phyloP scores from a whole-genome alignment of 2,888 invertebrate species.

The Drosophila helvetica region DNA sequence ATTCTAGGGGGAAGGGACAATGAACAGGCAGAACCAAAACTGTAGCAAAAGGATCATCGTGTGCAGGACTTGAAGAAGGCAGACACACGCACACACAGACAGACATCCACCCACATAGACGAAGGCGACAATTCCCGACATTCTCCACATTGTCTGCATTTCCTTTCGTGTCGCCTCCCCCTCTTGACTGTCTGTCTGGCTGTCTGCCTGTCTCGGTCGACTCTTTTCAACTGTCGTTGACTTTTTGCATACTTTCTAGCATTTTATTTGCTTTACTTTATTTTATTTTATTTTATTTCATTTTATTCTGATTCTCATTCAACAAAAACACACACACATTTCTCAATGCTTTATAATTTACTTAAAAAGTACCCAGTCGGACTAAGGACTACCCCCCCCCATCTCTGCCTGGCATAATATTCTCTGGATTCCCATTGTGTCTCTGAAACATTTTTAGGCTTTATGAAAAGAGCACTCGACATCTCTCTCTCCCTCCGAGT shows the following conservation, averaged over 20 bases:
- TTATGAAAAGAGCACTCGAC: slow-evolving; percentile 34
- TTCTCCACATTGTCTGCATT: slow-evolving; percentile 66
- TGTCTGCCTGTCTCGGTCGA: slow-evolving; percentile 57
- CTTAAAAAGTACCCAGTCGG: slow-evolving; percentile 43
- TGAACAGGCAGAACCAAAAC: slow-evolving; percentile 43
- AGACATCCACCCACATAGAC: slow-evolving; percentile 11
- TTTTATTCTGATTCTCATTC: slow-evolving; percentile 27
- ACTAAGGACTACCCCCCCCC: neutral
- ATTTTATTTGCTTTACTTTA: slow-evolving; percentile 11
- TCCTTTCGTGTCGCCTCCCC: slow-evolving; percentile 36
- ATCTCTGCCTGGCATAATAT: slow-evolving; percentile 40
- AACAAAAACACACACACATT: slow-evolving; percentile 30
- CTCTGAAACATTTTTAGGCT: slow-evolving; percentile 38
- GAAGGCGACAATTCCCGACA: slow-evolving; percentile 44
- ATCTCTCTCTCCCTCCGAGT: neutral
- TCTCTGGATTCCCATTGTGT: slow-evolving; percentile 64
- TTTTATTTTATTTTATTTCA: slow-evolving; percentile 8
- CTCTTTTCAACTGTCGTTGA: slow-evolving; percentile 40
- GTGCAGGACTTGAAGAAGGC: neutral
- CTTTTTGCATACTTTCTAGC: slow-evolving; percentile 43
- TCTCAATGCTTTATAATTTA: slow-evolving; percentile 65
- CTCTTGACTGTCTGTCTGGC: slow-evolving; percentile 39
- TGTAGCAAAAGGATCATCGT: slow-evolving; percentile 19
- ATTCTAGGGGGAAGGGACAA: slow-evolving; percentile 2
- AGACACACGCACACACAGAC: slow-evolving; percentile 9